Conservation (phyloP, 1,140 invertebrate genomes). For the Dreissena rostriformis region DNA sequence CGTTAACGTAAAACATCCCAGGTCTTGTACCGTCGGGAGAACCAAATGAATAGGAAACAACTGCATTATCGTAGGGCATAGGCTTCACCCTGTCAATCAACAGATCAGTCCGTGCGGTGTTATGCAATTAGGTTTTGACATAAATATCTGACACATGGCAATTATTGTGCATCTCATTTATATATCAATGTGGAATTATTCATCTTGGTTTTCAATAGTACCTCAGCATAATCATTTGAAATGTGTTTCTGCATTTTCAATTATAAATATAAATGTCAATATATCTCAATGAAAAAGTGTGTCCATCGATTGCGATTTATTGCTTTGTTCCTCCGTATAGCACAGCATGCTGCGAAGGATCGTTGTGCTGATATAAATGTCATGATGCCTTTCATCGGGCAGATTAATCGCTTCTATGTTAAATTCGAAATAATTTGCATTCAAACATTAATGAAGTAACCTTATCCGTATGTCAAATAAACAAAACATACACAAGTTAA, state of each 20-base stretch:
- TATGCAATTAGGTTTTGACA: not conserved
- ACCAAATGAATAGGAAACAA: constrained; percentile 65
- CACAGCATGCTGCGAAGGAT: too few species aligned
- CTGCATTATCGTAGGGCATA: constrained; percentile 64
- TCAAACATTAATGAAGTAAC: not conserved
- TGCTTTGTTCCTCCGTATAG: too few species aligned
- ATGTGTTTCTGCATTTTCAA: too few species aligned
- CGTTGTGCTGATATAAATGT: too few species aligned
- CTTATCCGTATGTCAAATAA: not conserved
- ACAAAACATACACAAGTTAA: too few species aligned
- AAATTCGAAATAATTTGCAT: not conserved
- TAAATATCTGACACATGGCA: not conserved
- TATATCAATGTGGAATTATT: not conserved
- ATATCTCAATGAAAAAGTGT: too few species aligned
- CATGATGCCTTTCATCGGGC: too few species aligned
- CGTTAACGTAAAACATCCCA: constrained; percentile 69
- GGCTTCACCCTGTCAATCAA: constrained; percentile 30
- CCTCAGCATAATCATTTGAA: not conserved
- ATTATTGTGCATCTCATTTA: not conserved
- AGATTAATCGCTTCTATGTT: too few species aligned
- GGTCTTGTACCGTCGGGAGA: constrained; percentile 66
- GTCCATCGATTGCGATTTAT: too few species aligned
- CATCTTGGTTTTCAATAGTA: not conserved
- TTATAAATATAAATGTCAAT: too few species aligned
- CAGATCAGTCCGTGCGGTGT: not conserved